Base-by-base conservation (phyloP, 2,888 invertebrate species). In the Agonopterix arenella region DNA sequence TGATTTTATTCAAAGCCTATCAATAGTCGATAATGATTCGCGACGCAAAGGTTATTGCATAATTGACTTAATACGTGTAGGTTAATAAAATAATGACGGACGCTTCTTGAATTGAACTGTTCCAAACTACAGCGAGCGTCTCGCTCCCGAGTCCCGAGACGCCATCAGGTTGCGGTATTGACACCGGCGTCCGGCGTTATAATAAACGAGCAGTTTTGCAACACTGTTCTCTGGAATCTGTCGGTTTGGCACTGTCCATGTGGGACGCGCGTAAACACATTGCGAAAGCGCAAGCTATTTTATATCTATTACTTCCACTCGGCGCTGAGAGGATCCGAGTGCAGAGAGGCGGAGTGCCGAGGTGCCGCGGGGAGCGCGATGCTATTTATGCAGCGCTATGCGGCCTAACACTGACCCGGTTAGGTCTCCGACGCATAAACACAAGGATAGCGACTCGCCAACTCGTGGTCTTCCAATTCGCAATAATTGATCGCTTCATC, bases 391-490 rank as follows among this genome's bases (percentile, higher is more conserved):
- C 83, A 80, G 76, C 71, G 78, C 80, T 81, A 81, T 84, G 83
- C 77, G 85, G 81, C 84, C 86, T 88, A 88, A 84, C 86, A 88
- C 86, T 88, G 88, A 86, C 86, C 88, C 73, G 82, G 83, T 84
- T 86, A 82, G 76, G 65, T 64, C 67, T 63, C 62, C 77, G 70
- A 73, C 76, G 79, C 79, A 74, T 81, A 78, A 80, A 80, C 80
- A 83, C 80, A 82, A 83, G 78, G 77, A 79, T 72, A 74, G 70
- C 73, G 63, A 71, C 66, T 64, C 61, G 57, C 61, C 58, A 62
- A 54, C 51, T 56, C 48, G 53, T 53, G 64, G 65, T 58, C 57
- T 56, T 60, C 59, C 56, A 54, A 59, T 56, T 57, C 50, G 50
- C 55, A 55, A 51, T 53, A 52, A 60, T 60, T 54, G 60, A 59